These are phyloP conservation scores for Characodon lateralis DNA, from an alignment of 2,797 vertebrate species.

Conservation along the genomic window DNA sequence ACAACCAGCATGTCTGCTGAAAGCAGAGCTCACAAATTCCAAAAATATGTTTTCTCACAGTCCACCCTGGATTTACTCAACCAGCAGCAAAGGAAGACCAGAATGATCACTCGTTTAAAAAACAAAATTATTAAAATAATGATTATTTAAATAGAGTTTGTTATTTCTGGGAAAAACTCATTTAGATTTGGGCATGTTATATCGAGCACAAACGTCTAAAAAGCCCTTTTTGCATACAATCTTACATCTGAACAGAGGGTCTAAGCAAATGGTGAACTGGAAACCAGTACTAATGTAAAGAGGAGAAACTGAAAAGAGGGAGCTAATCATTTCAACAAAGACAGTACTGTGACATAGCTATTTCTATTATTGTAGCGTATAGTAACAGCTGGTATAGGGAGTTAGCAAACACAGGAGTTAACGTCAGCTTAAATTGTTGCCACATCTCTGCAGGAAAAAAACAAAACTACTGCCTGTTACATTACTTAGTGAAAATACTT, in stretches of 20 bases:
- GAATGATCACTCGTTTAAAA: no score
- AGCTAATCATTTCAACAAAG: conserved; percentile 30
- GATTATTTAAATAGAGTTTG: no score
- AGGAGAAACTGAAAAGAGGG: conserved; percentile 12
- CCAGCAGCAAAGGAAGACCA: no score
- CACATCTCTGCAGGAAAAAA: conserved; percentile 7
- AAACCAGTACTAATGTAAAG: conserved; percentile 16
- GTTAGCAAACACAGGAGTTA: conserved; percentile 19
- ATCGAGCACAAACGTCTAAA: no score
- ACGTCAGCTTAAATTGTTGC: conserved; percentile 18
- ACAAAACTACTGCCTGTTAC: neutral
- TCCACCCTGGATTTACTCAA: no score
- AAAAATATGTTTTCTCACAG: no score
- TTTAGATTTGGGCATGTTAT: no score
- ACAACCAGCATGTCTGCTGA: no score
- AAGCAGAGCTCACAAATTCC: no score
- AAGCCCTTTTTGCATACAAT: neutral
- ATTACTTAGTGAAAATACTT: neutral
- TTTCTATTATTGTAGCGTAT: conserved; percentile 10
- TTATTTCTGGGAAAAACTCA: no score
- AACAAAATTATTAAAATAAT: no score
- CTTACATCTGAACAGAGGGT: conserved; percentile 22
- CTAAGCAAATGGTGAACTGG: conserved; percentile 11
- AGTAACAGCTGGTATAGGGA: conserved; percentile 21
- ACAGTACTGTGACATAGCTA: conserved; percentile 26